Percentiles rank a stretch among this genome's conserved stretches.
These are phyloP conservation scores for Calidris pygmaea DNA, from an alignment of 2,113 vertebrate genomes.

Conservation along the genomic window DNA sequence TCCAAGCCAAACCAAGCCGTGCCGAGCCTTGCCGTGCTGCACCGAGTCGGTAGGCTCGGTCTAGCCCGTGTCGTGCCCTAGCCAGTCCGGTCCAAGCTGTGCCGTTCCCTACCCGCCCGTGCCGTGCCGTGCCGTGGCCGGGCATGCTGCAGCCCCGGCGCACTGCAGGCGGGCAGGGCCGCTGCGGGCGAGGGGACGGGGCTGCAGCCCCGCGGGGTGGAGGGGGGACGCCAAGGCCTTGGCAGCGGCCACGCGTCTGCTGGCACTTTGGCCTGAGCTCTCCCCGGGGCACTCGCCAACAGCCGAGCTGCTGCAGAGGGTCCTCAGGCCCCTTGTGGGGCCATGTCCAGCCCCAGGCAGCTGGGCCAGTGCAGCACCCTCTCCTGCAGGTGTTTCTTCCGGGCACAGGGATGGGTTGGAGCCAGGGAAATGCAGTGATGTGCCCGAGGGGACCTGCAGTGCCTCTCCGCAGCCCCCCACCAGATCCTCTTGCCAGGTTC, in stretches of 20 bases:
- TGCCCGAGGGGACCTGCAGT: not conserved
- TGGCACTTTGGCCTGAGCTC: not conserved
- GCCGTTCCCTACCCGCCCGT: not conserved
- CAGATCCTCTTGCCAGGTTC: not conserved
- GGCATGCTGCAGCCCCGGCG: constrained; percentile 25
- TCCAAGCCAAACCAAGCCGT: not conserved
- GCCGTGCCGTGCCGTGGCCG: not conserved
- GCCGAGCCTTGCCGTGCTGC: not conserved
- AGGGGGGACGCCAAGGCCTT: not conserved
- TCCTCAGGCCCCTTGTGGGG: not conserved
- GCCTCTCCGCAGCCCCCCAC: not conserved
- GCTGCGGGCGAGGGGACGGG: not conserved
- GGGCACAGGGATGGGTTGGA: not conserved
- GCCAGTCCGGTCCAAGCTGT: not conserved
- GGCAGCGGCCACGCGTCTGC: not conserved
- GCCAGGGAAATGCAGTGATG: not conserved
- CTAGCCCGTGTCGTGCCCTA: not conserved
- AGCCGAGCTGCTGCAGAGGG: not conserved
- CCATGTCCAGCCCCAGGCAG: not conserved
- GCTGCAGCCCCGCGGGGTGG: not conserved
- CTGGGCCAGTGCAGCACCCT: not conserved
- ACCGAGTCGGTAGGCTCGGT: not conserved
- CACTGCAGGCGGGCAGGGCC: not conserved
- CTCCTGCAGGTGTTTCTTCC: not conserved
- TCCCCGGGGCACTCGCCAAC: not conserved